Conservation (phyloP, 2,113 vertebrate genomes). For the Lagopus leucura region DNA sequence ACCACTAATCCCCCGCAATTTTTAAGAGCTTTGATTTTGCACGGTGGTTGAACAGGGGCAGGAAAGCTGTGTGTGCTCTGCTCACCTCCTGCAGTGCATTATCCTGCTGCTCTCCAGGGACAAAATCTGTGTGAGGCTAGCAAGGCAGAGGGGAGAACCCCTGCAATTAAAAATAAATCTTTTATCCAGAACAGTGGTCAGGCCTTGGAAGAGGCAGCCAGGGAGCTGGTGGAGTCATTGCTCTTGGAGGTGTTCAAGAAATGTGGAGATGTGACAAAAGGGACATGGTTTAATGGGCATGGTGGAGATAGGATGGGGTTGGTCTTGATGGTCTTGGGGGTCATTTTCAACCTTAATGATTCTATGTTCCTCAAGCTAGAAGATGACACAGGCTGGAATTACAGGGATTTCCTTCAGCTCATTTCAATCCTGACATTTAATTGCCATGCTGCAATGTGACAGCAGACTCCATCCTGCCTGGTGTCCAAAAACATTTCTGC, state of each 20-base stretch:
- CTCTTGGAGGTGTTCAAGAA: too few species aligned
- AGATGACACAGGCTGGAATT: neutral
- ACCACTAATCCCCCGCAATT: neutral
- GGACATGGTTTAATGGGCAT: too few species aligned
- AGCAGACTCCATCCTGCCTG: neutral
- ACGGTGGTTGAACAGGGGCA: neutral
- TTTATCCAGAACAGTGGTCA: too few species aligned
- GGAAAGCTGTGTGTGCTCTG: neutral
- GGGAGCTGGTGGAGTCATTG: too few species aligned
- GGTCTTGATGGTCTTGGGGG: too few species aligned
- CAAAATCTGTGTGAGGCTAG: neutral
- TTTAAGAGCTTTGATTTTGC: constrained; percentile 2
- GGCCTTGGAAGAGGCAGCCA: too few species aligned
- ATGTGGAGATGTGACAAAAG: too few species aligned
- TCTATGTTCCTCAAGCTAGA: neutral
- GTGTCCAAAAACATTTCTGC: neutral
- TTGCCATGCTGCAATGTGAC: fast-evolving
- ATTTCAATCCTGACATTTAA: neutral
- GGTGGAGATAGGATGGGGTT: too few species aligned
- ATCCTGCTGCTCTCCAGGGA: neutral
- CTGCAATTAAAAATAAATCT: neutral
- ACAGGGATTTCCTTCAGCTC: neutral
- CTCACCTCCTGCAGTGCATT: fast-evolving
- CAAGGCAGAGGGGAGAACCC: fast-evolving
- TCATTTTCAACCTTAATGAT: too few species aligned